Evolutionary conservation across 2,888 invertebrate genomes (phyloP).

Genomic region (Trichacis sp.): DNA sequence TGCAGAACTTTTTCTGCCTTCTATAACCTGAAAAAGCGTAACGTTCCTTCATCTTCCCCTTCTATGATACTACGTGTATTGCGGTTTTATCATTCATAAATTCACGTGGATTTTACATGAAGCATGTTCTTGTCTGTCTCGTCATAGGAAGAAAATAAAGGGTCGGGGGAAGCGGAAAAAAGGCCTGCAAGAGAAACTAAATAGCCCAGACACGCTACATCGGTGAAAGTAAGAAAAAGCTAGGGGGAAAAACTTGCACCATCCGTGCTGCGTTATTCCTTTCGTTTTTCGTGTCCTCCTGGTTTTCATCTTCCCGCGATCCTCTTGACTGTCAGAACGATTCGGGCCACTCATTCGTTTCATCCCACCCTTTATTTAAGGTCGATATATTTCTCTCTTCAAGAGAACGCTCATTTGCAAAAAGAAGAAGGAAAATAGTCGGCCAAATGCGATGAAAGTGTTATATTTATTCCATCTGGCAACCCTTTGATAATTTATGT

Average conservation of each 20-base stretch:
- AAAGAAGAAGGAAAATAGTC: conserved; percentile 15
- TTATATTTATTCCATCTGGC: conserved; percentile 40
- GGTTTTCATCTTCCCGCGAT: conserved; percentile 51
- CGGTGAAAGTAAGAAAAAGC: conserved; percentile 33
- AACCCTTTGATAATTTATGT: conserved; percentile 15
- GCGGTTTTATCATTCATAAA: conserved; percentile 41
- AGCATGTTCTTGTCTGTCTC: conserved; percentile 26
- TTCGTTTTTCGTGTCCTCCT: conserved; percentile 39
- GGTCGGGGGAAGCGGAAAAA: conserved; percentile 16
- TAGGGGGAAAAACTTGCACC: conserved; percentile 31
- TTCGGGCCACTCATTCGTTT: conserved; percentile 53
- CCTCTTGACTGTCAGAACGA: conserved; percentile 49
- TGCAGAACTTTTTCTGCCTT: too few relatives aligned
- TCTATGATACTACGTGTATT: conserved; percentile 16
- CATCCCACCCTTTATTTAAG: conserved; percentile 44
- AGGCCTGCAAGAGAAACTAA: conserved; percentile 31
- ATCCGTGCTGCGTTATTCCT: conserved; percentile 19
- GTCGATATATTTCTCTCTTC: conserved; percentile 39
- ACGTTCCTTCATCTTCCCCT: conserved; percentile 15
- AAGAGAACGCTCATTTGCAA: conserved; percentile 37
- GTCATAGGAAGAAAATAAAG: conserved; percentile 29
- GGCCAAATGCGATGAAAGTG: conserved; percentile 31
- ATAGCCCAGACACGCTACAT: conserved; percentile 37
- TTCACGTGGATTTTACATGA: conserved; percentile 41
- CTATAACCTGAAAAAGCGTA: too few relatives aligned